Conservation (phyloP, 2,113 vertebrate species). For the Poeciliopsis occidentalis region DNA sequence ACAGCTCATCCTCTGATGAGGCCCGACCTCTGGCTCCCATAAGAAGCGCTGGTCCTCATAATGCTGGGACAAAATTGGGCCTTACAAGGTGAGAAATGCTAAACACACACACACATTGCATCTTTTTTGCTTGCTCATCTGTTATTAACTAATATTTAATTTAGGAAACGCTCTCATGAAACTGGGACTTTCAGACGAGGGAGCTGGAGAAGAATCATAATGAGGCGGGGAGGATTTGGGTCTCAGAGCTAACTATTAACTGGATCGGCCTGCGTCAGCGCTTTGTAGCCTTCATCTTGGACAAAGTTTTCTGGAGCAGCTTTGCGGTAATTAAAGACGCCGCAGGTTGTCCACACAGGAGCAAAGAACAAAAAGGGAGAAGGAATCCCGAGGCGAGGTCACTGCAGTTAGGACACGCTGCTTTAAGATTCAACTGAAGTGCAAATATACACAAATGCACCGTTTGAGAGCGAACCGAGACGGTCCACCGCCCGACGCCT, state of each 20-base stretch:
- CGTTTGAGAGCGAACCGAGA: neutral
- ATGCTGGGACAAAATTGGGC: too few species aligned
- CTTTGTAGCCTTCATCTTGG: conserved; percentile 48
- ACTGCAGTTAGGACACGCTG: neutral
- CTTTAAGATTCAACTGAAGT: conserved; percentile 9
- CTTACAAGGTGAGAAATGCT: too few species aligned
- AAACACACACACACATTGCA: neutral
- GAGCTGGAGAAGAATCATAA: conserved; percentile 49
- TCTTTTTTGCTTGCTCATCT: conserved; percentile 31
- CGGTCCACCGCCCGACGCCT: too few species aligned
- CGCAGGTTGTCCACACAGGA: conserved; percentile 27
- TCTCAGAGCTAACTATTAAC: conserved; percentile 61
- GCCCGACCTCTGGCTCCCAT: too few species aligned
- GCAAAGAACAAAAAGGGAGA: conserved; percentile 1
- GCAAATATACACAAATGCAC: neutral
- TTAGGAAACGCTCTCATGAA: conserved; percentile 39
- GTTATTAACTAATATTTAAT: conserved; percentile 50
- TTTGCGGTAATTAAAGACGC: conserved; percentile 47
- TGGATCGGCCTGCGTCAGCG: conserved; percentile 58
- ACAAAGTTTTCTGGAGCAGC: conserved; percentile 42
- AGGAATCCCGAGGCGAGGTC: neutral
- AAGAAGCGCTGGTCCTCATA: too few species aligned
- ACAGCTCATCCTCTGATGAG: too few species aligned
- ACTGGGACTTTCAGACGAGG: conserved; percentile 30
- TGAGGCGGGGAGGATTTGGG: conserved; percentile 50